These are phyloP conservation scores for Campylomormyrus tamandua DNA, from an alignment of 2,113 vertebrate species.

Conservation along the genomic window DNA sequence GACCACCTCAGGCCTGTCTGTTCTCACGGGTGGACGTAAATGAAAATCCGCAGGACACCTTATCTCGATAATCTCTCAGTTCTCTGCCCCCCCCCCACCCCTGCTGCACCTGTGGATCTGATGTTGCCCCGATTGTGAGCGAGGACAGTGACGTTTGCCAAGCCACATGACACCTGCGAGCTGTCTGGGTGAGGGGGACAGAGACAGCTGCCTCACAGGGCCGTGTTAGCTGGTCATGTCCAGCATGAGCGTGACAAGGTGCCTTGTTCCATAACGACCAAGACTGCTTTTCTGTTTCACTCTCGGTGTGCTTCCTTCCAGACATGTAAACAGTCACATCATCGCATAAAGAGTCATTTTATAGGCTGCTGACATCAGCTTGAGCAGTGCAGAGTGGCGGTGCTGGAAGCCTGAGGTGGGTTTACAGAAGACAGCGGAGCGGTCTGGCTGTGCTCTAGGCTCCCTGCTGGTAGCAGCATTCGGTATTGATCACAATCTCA, in stretches of 20 bases:
- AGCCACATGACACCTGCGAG: not conserved
- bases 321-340: not conserved
- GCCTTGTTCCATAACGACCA: not conserved
- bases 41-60: not conserved
- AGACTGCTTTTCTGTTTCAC: not conserved
- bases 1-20: not conserved
- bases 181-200: not conserved
- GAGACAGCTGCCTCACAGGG: not conserved
- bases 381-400: not conserved
- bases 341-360: not conserved
- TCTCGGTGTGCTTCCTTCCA: not conserved
- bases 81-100: too few relatives aligned
- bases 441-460: not conserved
- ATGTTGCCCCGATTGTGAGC: not conserved
- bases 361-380: not conserved
- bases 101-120: not conserved
- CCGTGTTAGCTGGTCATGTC: not conserved
- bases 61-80: not conserved
- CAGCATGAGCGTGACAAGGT: not conserved
- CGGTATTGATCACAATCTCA: not conserved
- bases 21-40: not conserved
- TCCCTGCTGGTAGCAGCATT: not conserved
- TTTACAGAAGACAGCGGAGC: not conserved
- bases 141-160: not conserved
- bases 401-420: not conserved